Conservation (phyloP, 2,888 invertebrate genomes). For the Protonemura montana region DNA sequence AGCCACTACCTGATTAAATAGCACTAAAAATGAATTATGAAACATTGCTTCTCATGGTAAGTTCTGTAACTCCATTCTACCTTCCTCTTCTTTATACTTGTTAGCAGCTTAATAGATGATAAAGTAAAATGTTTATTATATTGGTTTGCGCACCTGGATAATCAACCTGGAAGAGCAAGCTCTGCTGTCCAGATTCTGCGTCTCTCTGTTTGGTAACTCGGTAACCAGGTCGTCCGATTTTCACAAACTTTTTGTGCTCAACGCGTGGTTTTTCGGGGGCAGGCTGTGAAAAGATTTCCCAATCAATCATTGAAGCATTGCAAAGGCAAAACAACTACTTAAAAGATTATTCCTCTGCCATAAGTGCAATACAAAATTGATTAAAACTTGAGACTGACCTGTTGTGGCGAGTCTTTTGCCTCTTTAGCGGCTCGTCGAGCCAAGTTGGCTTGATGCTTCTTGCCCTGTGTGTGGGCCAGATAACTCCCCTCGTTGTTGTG, state of each 20-base stretch:
- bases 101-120: too few species aligned
- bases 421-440: conserved; percentile 98
- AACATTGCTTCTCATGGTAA: too few species aligned
- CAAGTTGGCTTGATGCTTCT: conserved; percentile 99
- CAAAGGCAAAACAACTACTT: too few species aligned
- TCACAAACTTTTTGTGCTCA: conserved; percentile 98
- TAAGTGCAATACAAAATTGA: too few species aligned
- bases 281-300: conserved; percentile 62
- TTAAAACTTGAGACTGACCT: conserved; percentile 52
- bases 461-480: conserved; percentile 98
- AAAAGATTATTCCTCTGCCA: too few species aligned
- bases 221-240: conserved; percentile 98
- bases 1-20: too few species aligned
- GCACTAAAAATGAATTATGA: too few species aligned
- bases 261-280: conserved; percentile 96
- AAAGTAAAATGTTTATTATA: too few species aligned
- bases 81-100: too few species aligned
- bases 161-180: conserved; percentile 95
- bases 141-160: conserved; percentile 85
- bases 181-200: conserved; percentile 94
- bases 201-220: conserved; percentile 98
- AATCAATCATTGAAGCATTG: too few species aligned
- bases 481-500: conserved; percentile 99
- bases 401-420: conserved; percentile 95
- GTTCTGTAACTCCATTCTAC: too few species aligned